A percentile compares a stretch with the other conserved stretches of the same genome.
phyloP scores from a whole-genome alignment of 2,888 invertebrate genomes.

The Sclerodermus sp. region DNA sequence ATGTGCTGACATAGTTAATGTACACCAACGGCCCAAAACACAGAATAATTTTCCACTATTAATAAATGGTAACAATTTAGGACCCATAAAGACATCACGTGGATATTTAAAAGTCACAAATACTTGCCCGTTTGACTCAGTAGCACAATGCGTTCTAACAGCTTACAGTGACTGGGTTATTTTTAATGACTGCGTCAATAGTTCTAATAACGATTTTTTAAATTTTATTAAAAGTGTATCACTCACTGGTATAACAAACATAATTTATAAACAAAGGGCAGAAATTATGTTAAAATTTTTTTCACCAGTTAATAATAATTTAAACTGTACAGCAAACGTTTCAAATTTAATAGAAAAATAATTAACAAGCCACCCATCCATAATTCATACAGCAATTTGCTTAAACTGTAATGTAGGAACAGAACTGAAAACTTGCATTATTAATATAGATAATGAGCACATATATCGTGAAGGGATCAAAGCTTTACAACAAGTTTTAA shows the following conservation, averaged over 20 bases:
- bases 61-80: not conserved
- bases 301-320: slow-evolving; percentile 1
- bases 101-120: not conserved
- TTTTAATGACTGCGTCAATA: slow-evolving; percentile 3
- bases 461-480: too few relatives aligned
- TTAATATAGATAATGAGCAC: too few relatives aligned
- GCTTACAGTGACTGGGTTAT: slow-evolving; percentile 1
- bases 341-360: too few relatives aligned
- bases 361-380: too few relatives aligned
- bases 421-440: too few relatives aligned
- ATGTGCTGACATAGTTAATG: not conserved
- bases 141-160: slow-evolving; percentile 1
- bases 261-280: slow-evolving; percentile 11
- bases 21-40: not conserved
- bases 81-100: not conserved
- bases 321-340: slow-evolving; percentile 11
- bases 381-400: too few relatives aligned
- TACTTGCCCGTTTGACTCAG: not conserved
- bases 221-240: slow-evolving; percentile 7
- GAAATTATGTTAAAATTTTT: slow-evolving; percentile 3
- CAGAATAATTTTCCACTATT: not conserved
- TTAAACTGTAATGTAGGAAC: too few relatives aligned
- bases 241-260: slow-evolving; percentile 5
- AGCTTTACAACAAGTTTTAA: too few relatives aligned
- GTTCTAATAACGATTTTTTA: slow-evolving; percentile 1